Base-by-base conservation (phyloP, 2,888 invertebrate species). In the Sminthurinus aureus region DNA sequence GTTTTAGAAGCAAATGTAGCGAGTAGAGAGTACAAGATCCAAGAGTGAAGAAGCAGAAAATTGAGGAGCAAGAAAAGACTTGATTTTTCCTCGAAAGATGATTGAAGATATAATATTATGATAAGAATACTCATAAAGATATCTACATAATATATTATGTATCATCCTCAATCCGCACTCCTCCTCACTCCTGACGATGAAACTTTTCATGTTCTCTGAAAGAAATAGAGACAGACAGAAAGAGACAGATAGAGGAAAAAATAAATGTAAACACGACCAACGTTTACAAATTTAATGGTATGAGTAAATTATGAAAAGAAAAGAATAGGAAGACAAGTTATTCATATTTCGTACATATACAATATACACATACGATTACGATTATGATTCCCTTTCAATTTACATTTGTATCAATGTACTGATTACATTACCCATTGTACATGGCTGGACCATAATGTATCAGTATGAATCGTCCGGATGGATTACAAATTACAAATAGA, bases 261-360 rank as follows among this genome's bases (percentile, higher is more conserved):
- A 24, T 71, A 71, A 71, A 26, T 13, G 26, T 71, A 24, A 71
- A 71, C 71, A 71, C 71, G 71, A 71, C 71, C 22, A 22, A 69
- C 69, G n/a, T 69, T 69, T 69, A 69, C 38, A 38, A 38, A 4
- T 38, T 38, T 38, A 38, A 38, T 38, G 38, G 38, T 38, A 38
- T 38, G 38, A 38, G 38, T 38, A 38, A 38, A 38, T 38, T 38
- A 38, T 38, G 4, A 71, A 0, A 71, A 24, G 58, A 15, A 15
- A 58, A 58, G 18, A 58, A 18, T 58, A 38, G 22, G n/a, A 71
- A 67, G 6, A 20, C 6, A 67, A 67, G 22, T 20, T 20, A 69
- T 69, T 69, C 69, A 22, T 69, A n/a, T 67, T 13, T 67, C n/a
- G n/a, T n/a, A n/a, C n/a, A 38, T 38, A 38, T 38, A 38, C 1